Conservation (phyloP, 2,113 vertebrate species). For the Ascaphus truei region DNA sequence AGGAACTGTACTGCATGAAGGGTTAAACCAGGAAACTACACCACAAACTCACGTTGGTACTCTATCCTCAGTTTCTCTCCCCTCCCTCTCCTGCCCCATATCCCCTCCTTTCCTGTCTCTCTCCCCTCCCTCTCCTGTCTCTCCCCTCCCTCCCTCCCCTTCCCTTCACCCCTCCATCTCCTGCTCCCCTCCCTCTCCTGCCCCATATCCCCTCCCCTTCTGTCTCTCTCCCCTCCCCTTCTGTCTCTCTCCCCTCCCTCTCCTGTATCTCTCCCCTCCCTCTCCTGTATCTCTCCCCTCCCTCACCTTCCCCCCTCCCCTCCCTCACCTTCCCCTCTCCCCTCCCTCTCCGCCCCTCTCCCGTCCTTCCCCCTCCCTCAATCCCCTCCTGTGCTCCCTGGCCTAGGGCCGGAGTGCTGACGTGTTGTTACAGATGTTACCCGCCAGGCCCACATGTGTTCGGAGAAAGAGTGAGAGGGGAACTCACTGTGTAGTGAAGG, state of each 20-base stretch:
- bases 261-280: too few relatives aligned
- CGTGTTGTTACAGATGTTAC: conserved; percentile 58
- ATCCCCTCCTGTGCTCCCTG: conserved; percentile 34
- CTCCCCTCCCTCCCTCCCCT: accelerated
- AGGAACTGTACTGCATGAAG: too few relatives aligned
- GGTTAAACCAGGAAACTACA: background rate
- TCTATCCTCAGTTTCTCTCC: too few relatives aligned
- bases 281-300: too few relatives aligned
- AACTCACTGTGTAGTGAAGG: conserved; percentile 90
- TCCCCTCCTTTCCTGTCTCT: too few relatives aligned
- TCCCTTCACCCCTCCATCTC: background rate
- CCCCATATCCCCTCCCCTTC: background rate
- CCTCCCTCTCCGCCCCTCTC: background rate
- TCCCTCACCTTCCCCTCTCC: background rate
- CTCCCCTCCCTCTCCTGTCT: too few relatives aligned
- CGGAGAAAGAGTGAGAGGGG: conserved; percentile 19
- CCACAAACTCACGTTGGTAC: too few relatives aligned
- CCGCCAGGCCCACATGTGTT: conserved; percentile 31
- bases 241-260: background rate
- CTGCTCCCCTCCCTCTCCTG: conserved; percentile 39
- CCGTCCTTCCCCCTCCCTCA: background rate
- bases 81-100: background rate
- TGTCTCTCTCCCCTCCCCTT: background rate
- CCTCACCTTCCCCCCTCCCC: background rate
- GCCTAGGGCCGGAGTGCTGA: conserved; percentile 66